Evolutionary conservation across 2,797 vertebrate species (phyloP), one percentile per base, ranked within the genome.

Genomic region (Sebastes vulpes): DNA sequence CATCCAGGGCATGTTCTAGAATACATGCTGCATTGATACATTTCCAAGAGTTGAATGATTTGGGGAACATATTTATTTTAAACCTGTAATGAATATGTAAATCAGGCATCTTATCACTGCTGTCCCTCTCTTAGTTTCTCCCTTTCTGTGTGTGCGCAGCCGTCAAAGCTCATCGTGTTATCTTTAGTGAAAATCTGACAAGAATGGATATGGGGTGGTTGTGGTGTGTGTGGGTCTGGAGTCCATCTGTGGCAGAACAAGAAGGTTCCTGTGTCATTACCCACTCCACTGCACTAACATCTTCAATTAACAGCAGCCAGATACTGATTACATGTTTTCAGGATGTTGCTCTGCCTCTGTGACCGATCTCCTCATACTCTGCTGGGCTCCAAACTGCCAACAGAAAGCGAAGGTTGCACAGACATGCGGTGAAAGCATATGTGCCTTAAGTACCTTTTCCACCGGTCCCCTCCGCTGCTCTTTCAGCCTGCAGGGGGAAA

Each of bases 211-310:
- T 3, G 9, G 8, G 31, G 54, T 60, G 38, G n/a, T 12, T 14
- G 25, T 23, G 23, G 25, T 68, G 61, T 75, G 56, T 54, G 66
- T 28, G 42, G n/a, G 64, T 79, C 76, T 79, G 6, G 52, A 76
- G 87, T 93, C 87, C 91, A 92, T 93, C 89, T 93, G 91, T 75
- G 82, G 78, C 83, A 79, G 73, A 88, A 88, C 93, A 90, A 91
- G 89, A 85, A 89, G 85, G 89, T 92, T 94, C 90, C 89, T 85
- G 85, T 94, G 92, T 93, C 92, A 95, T 96, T 95, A 90, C 89
- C 92, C 93, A 95, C 94, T 94, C 88, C 82, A 78, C 71, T 93
- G 95, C 93, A 79, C 93, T 94, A 95, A 95, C 95, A 96, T 95
- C 94, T 92, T 90, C 93, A 95, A 96, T 96, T 94, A 96, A 92